A percentile compares a stretch with the other conserved stretches of the same genome.
phyloP scores from a whole-genome alignment of 2,113 vertebrate genomes.

The human region GRCh38 chr5:174690501-174691000 shows the following conservation, averaged over 20 bases:
- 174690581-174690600: accelerated
- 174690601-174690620: too few species aligned
- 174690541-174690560: not conserved
- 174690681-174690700: accelerated
- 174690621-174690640: not conserved
- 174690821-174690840: not conserved
- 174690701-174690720: not conserved
- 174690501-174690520: accelerated
- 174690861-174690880: not conserved
- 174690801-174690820: not conserved
- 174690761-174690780: not conserved
- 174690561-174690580: not conserved
- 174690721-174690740: not conserved
- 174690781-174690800: not conserved
- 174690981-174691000: not conserved
- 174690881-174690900: not conserved
- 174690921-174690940: not conserved
- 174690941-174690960: too few species aligned
- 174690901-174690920: not conserved
- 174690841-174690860: not conserved
- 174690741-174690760: too few species aligned
- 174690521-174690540: not conserved
- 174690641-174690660: not conserved
- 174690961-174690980: too few species aligned
- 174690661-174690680: not conserved